Evolutionary conservation across 2,888 invertebrate species (phyloP).

Genomic region (Phytoseiulus persimilis): DNA sequence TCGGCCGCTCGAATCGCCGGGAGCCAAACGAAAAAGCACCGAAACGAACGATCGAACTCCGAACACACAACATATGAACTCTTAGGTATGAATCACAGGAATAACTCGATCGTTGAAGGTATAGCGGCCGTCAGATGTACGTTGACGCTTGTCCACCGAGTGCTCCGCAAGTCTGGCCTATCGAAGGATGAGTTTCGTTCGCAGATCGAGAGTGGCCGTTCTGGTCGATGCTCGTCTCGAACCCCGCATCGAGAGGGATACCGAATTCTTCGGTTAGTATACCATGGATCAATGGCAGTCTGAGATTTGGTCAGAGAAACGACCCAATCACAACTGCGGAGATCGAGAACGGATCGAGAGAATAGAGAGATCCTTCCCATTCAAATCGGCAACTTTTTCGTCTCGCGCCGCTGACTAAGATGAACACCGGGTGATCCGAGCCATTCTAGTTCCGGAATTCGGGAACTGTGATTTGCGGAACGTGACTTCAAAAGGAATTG

Average conservation of each 20-base stretch:
- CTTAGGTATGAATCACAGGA: neutral
- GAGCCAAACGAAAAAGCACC: too few relatives aligned
- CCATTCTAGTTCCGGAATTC: neutral
- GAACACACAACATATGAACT: neutral
- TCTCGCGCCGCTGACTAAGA: neutral
- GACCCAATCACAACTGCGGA: neutral
- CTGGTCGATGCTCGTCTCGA: neutral
- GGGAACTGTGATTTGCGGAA: neutral
- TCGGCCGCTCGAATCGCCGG: too few relatives aligned
- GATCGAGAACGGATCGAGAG: neutral
- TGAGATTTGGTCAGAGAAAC: neutral
- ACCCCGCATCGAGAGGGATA: neutral
- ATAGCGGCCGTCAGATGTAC: neutral
- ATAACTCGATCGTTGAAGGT: neutral
- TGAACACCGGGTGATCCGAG: neutral
- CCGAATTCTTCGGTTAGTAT: neutral
- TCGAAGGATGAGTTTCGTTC: neutral
- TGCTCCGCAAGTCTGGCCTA: neutral
- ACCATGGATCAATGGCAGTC: too few relatives aligned
- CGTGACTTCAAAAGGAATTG: neutral
- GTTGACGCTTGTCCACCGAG: neutral
- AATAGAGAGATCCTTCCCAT: neutral
- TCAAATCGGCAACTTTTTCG: neutral
- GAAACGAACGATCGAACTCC: neutral
- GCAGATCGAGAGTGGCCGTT: constrained; percentile 8